These are phyloP conservation scores for Telmatochromis sp. DNA, from an alignment of 2,113 vertebrate species.

Conservation along the genomic window DNA sequence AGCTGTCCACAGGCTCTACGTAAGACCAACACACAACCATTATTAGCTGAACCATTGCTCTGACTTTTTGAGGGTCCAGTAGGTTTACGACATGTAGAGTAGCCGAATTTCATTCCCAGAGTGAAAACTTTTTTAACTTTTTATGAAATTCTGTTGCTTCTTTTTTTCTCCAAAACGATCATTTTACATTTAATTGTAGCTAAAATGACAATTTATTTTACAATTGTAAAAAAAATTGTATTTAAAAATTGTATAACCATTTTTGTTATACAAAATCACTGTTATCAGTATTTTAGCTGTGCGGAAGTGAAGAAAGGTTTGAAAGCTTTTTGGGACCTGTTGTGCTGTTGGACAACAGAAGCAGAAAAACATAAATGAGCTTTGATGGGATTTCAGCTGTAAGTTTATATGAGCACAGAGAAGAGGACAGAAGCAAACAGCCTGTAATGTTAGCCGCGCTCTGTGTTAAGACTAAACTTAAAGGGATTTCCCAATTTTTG, in stretches of 20 bases:
- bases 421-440: background rate
- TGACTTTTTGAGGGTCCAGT: rapidly evolving
- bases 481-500: background rate
- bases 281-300: background rate
- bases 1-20: rapidly evolving
- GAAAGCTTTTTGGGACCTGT: background rate
- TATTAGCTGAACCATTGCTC: rapidly evolving
- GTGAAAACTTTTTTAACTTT: background rate
- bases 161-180: background rate
- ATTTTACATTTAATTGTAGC: background rate
- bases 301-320: rapidly evolving
- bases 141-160: background rate
- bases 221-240: background rate
- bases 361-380: background rate
- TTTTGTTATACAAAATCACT: background rate
- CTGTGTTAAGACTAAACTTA: background rate
- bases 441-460: background rate
- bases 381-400: background rate
- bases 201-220: background rate
- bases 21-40: background rate
- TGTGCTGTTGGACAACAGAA: background rate
- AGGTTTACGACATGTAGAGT: background rate
- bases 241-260: rapidly evolving
- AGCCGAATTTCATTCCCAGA: background rate
- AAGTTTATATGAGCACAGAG: background rate